Evolutionary conservation across 2,797 vertebrate genomes (phyloP).

Genomic region (Centroberyx gerrardi): DNA sequence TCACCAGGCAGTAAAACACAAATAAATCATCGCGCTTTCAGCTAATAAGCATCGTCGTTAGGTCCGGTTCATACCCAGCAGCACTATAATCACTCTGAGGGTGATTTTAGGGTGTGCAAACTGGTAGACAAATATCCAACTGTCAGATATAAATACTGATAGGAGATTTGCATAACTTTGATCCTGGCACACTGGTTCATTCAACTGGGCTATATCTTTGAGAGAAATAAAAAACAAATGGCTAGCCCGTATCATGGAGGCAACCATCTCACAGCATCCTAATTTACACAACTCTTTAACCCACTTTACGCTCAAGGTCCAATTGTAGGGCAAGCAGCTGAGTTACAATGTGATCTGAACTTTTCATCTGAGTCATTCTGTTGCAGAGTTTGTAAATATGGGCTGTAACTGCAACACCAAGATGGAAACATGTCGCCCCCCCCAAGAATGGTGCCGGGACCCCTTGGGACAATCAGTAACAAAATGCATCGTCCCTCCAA

Average conservation of each 20-base stretch:
- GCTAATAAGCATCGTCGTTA: background rate
- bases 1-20: background rate
- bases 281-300: too few relatives aligned
- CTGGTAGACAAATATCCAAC: slow-evolving; percentile 10
- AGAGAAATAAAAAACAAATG: background rate
- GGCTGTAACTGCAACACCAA: background rate
- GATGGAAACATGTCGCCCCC: too few relatives aligned
- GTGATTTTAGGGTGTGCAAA: background rate
- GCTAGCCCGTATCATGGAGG: background rate
- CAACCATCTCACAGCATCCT: background rate
- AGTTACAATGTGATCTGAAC: background rate
- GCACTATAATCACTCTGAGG: background rate
- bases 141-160: slow-evolving; percentile 5
- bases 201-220: background rate
- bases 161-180: slow-evolving; percentile 29
- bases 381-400: background rate
- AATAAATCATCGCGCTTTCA: slow-evolving; percentile 9
- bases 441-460: too few relatives aligned
- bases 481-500: too few relatives aligned
- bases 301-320: too few relatives aligned
- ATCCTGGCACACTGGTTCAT: slow-evolving; percentile 4
- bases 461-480: too few relatives aligned
- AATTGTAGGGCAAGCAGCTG: too few relatives aligned
- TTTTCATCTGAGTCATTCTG: background rate
- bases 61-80: slow-evolving; percentile 3